Conservation (phyloP, 2,797 vertebrate species). For the Coilia nasus region DNA sequence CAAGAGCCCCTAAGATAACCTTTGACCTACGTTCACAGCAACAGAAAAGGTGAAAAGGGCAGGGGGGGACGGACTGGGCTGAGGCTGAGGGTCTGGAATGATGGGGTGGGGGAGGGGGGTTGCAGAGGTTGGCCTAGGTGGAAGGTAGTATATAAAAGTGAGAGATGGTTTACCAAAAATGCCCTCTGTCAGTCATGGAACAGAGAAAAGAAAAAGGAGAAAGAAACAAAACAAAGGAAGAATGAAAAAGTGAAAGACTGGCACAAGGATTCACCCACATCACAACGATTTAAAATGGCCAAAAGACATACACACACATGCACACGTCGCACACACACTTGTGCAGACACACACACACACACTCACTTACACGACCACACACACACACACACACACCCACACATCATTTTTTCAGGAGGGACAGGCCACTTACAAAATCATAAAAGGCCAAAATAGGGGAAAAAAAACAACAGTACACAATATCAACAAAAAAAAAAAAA, state of each 20-base stretch:
- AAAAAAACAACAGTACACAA: constrained; percentile 12
- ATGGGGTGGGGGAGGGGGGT: constrained; percentile 27
- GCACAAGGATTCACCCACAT: constrained; percentile 57
- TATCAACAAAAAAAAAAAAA: not conserved
- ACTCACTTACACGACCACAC: not conserved
- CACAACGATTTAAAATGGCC: constrained; percentile 51
- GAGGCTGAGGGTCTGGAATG: constrained; percentile 45
- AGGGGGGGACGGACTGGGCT: constrained; percentile 49
- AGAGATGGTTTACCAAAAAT: constrained; percentile 86
- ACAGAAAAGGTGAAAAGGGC: constrained; percentile 67
- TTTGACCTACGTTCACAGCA: constrained; percentile 66
- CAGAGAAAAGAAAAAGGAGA: constrained; percentile 75
- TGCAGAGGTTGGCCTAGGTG: not conserved
- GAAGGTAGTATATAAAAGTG: constrained; percentile 64
- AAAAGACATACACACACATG: constrained; percentile 4
- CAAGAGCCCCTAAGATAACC: constrained; percentile 56
- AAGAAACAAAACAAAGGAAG: constrained; percentile 69
- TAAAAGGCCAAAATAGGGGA: constrained; percentile 9
- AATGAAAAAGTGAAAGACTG: constrained; percentile 69
- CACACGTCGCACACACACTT: constrained; percentile 31
- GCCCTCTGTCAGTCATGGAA: constrained; percentile 86
- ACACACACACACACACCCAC: constrained; percentile 36
- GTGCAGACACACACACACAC: constrained; percentile 41
- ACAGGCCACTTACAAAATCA: constrained; percentile 6
- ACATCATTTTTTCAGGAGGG: constrained; percentile 40